Evolutionary conservation across 1,140 invertebrate genomes (phyloP), one percentile per base, ranked within the genome.

Genomic region (Armadillidium nasatum): DNA sequence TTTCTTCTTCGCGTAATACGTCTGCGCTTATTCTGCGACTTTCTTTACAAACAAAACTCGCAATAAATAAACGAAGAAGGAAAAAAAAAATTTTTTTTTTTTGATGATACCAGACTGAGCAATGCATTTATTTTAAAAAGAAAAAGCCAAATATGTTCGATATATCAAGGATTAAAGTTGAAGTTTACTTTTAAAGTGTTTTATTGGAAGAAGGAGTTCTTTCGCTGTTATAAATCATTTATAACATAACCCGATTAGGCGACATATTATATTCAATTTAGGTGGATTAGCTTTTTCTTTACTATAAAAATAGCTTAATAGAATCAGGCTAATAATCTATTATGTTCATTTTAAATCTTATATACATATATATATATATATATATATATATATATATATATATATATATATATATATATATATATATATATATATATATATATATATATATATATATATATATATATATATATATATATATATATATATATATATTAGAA

Each of bases 381-480:
- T 33, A 33, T 33, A 33, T 33, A 33, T 33, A 33, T 33, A 33
- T 33, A 33, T 33, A 33, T 33, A 33, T 33, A 33, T 68, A 68
- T 68, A 68, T 68, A 68, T 68, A 68, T 68, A 68, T 68, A 68
- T 68, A 68, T 11, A 68, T 68, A 68, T 68, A 68, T 68, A 68
- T 68, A 68, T 68, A 68, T 68, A 68, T 68, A 68, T 68, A 68
- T 68, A 68, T 68, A 68, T 68, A 68, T 68, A 68, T 68, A 68
- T 68, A 68, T 68, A 68, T 68, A 68, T 68, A 68, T 68, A 33
- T 33, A 33, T n/a, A n/a, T n/a, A n/a, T n/a, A n/a, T n/a, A n/a
- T n/a, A n/a, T n/a, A n/a, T n/a, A n/a, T n/a, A n/a, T n/a, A n/a
- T n/a, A n/a, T n/a, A n/a, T n/a, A n/a, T n/a, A n/a, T n/a, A n/a